Evolutionary conservation across 2,113 vertebrate species (phyloP).

Genomic region (Chaetops frenatus): DNA sequence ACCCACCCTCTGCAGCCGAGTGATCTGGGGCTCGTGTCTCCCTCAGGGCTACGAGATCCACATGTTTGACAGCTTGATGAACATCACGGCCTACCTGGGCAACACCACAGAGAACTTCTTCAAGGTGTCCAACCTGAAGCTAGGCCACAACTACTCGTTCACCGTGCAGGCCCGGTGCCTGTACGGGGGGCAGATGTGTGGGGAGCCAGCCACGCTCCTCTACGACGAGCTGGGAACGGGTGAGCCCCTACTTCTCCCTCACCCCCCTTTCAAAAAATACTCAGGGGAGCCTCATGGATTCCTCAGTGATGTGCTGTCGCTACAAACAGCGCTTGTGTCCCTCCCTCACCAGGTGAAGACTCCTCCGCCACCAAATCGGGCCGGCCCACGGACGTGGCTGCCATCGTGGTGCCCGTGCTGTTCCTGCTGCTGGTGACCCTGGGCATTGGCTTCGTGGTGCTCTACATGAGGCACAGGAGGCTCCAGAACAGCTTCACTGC

Average conservation of each 20-base stretch:
- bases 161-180: constrained; percentile 88
- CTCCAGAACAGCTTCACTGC: constrained; percentile 93
- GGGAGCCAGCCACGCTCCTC: constrained; percentile 84
- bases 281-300: neutral
- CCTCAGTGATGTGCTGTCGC: accelerated
- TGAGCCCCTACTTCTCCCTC: neutral
- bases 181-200: constrained; percentile 85
- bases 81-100: constrained; percentile 81
- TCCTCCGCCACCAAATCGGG: neutral
- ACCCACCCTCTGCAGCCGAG: neutral
- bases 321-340: neutral
- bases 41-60: constrained; percentile 91
- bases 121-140: constrained; percentile 84
- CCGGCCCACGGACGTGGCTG: constrained; percentile 79
- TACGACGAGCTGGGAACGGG: constrained; percentile 80
- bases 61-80: constrained; percentile 84
- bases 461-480: constrained; percentile 87
- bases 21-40: neutral
- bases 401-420: constrained; percentile 88
- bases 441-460: constrained; percentile 78
- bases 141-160: constrained; percentile 93
- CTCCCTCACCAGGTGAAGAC: constrained; percentile 50
- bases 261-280: neutral
- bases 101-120: constrained; percentile 95
- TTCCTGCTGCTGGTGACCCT: constrained; percentile 88